Evolutionary conservation across 2,888 invertebrate species (phyloP).

Genomic region (Eustalomyia histrio): DNA sequence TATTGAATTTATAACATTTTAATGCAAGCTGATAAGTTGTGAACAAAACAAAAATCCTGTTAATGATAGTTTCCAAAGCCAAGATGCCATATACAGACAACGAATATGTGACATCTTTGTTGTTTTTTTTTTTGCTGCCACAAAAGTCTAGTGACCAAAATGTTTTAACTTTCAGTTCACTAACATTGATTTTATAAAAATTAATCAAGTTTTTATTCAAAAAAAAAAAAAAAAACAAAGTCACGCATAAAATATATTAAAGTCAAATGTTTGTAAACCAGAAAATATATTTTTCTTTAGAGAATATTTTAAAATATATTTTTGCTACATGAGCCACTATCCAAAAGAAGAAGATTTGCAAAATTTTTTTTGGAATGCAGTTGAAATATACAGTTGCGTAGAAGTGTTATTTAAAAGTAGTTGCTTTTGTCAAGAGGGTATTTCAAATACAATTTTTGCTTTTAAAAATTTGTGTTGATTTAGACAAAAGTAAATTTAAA

Average conservation of each 20-base stretch:
- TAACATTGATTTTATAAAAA: constrained; percentile 1
- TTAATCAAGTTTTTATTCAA: background rate
- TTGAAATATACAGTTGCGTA: too few relatives aligned
- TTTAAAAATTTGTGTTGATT: too few relatives aligned
- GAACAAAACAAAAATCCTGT: background rate
- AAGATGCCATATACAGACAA: background rate
- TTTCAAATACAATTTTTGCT: too few relatives aligned
- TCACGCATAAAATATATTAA: background rate
- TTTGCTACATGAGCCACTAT: too few relatives aligned
- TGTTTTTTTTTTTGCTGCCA: background rate
- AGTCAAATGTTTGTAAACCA: too few relatives aligned
- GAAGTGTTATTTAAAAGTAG: too few relatives aligned
- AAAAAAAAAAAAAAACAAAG: background rate
- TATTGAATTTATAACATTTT: background rate
- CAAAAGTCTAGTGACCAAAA: background rate
- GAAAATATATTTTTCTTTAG: too few relatives aligned
- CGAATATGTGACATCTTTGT: constrained; percentile 4
- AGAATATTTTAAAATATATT: too few relatives aligned
- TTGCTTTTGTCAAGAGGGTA: too few relatives aligned
- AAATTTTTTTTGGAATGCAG: too few relatives aligned
- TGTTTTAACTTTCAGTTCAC: background rate
- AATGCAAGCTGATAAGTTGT: background rate
- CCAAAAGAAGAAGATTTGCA: too few relatives aligned
- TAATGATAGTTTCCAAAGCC: background rate
- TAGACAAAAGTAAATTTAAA: too few relatives aligned